These are phyloP conservation scores for Corythoichthys intestinalis DNA, from an alignment of 2,113 vertebrate genomes.

Conservation along the genomic window DNA sequence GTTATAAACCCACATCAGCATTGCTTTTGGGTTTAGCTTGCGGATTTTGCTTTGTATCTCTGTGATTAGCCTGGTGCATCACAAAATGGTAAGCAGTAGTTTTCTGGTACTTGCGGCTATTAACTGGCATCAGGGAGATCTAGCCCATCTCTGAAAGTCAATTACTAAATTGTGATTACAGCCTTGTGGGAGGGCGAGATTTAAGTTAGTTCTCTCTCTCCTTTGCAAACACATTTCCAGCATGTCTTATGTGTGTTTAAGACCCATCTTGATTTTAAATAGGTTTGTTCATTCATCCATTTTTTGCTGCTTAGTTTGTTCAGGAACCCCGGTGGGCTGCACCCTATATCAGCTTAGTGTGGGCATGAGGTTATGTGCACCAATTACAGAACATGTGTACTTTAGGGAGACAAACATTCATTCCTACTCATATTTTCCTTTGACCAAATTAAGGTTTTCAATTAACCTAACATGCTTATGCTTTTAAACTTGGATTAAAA, in stretches of 20 bases:
- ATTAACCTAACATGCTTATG: neutral
- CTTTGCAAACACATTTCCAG: neutral
- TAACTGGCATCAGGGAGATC: slow-evolving; percentile 38
- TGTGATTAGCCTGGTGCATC: slow-evolving; percentile 39
- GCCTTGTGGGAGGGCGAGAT: slow-evolving; percentile 44
- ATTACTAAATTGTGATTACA: slow-evolving; percentile 61
- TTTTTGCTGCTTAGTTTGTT: neutral
- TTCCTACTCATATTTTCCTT: neutral
- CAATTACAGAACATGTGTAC: neutral
- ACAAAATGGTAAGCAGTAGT: slow-evolving; percentile 35
- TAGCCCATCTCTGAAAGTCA: slow-evolving; percentile 50
- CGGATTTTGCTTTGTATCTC: slow-evolving; percentile 38
- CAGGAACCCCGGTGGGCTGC: neutral
- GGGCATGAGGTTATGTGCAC: neutral
- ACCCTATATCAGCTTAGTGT: neutral
- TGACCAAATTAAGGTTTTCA: neutral
- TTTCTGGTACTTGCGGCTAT: slow-evolving; percentile 44
- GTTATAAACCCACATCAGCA: neutral
- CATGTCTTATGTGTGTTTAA: slow-evolving; percentile 1
- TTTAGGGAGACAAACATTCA: neutral
- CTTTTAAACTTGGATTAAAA: neutral
- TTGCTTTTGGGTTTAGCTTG: slow-evolving; percentile 35
- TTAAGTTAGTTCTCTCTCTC: slow-evolving; percentile 37
- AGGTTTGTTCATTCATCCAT: neutral
- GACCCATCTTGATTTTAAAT: neutral